Percentiles rank a stretch among this genome's conserved stretches.
These are phyloP conservation scores for Paralinhomoeus sp. DNA, from an alignment of 2,888 invertebrate genomes.

Conservation along the genomic window DNA sequence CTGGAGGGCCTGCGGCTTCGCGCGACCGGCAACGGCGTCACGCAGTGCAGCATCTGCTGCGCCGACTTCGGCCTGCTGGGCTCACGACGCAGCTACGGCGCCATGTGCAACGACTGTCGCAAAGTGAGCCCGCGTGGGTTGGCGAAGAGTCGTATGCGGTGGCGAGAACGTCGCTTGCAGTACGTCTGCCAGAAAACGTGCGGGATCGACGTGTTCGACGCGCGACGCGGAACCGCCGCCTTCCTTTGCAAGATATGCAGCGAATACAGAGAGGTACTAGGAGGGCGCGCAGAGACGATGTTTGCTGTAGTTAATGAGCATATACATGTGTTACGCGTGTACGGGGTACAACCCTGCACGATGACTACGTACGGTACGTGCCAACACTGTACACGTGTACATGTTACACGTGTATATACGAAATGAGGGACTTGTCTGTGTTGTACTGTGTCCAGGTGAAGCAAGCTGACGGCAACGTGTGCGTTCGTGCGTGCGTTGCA, in stretches of 20 bases:
- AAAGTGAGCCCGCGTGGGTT: no score
- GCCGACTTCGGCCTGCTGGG: slow-evolving; percentile 51
- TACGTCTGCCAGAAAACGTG: slow-evolving; percentile 25
- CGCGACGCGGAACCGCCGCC: slow-evolving; percentile 31
- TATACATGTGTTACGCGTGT: no score
- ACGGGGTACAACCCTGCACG: no score
- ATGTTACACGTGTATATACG: no score
- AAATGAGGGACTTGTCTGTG: no score
- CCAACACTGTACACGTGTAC: no score
- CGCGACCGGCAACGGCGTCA: slow-evolving; percentile 38
- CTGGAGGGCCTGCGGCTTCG: slow-evolving; percentile 53
- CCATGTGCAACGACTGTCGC: slow-evolving; percentile 42
- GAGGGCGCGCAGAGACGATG: no score
- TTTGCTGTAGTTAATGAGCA: no score
- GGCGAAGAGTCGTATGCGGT: neutral
- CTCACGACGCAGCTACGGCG: slow-evolving; percentile 37
- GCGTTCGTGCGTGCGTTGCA: no score
- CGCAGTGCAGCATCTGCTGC: slow-evolving; percentile 50
- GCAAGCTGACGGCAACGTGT: no score
- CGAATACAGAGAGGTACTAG: slow-evolving; percentile 60
- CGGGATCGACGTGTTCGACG: slow-evolving; percentile 43
- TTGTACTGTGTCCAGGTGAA: no score
- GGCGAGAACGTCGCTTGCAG: slow-evolving; percentile 10
- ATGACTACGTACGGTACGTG: no score
- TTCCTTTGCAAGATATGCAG: slow-evolving; percentile 76